A percentile compares a stretch with the other conserved stretches of the same genome.
Evolutionary conservation across 2,888 invertebrate species (phyloP).

Genomic region (Pollenia griseotomentosa): DNA sequence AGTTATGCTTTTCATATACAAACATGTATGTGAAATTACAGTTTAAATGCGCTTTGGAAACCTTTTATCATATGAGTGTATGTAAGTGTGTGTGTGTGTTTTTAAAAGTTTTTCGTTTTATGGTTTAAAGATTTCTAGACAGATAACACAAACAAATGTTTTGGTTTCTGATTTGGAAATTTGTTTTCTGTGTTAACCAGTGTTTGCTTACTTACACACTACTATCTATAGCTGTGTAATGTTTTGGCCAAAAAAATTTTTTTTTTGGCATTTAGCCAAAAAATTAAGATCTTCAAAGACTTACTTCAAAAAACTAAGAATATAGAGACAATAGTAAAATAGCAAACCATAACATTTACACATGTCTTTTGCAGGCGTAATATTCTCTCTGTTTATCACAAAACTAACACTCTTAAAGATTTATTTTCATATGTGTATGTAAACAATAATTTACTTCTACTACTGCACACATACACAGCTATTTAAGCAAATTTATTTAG

Average conservation of each 20-base stretch:
- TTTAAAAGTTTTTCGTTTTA: slow-evolving; percentile 45
- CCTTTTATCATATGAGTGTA: neutral
- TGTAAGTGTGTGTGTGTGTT: neutral
- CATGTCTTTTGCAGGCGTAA: slow-evolving; percentile 63
- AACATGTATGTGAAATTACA: slow-evolving; percentile 29
- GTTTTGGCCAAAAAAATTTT: slow-evolving; percentile 35
- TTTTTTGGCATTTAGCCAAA: slow-evolving; percentile 62
- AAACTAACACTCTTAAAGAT: neutral
- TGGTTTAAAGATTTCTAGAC: slow-evolving; percentile 69
- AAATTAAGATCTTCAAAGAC: slow-evolving; percentile 63
- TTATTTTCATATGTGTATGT: neutral
- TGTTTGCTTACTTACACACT: neutral
- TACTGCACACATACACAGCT: slow-evolving; percentile 1
- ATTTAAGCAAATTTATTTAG: slow-evolving; percentile 24
- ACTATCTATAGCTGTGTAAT: neutral
- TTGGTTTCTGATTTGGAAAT: slow-evolving; percentile 72
- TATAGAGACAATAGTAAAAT: slow-evolving; percentile 14
- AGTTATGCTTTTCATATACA: slow-evolving; percentile 38
- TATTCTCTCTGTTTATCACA: slow-evolving; percentile 25
- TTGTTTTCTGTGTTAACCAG: slow-evolving; percentile 42
- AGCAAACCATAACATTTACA: slow-evolving; percentile 43
- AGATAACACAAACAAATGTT: slow-evolving; percentile 73
- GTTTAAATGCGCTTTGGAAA: slow-evolving; percentile 18
- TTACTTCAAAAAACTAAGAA: neutral
- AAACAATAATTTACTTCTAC: slow-evolving; percentile 17